Conservation (phyloP, 2,888 invertebrate species). For the Opisthograptis luteolata region DNA sequence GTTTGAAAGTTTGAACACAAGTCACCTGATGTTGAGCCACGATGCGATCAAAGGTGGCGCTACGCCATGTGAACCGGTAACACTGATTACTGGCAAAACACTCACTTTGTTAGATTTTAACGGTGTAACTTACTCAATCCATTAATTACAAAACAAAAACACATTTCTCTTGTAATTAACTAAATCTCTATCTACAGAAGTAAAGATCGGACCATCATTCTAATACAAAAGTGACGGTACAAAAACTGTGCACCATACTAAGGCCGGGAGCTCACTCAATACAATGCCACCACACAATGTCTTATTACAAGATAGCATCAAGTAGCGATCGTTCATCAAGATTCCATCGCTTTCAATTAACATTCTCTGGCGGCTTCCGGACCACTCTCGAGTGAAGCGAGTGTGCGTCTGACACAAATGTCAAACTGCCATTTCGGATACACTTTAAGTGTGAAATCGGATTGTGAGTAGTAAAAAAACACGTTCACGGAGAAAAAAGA, state of each 20-base stretch:
- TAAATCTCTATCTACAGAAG: background rate
- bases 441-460: conserved; percentile 36
- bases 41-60: too few species aligned
- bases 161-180: conserved; percentile 2
- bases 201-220: conserved; percentile 1
- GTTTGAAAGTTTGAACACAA: too few species aligned
- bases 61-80: too few species aligned
- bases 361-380: conserved; percentile 69
- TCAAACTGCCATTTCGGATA: conserved; percentile 63
- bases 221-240: conserved; percentile 7
- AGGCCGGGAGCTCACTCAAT: conserved; percentile 53
- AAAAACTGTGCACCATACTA: conserved; percentile 29
- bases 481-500: too few species aligned
- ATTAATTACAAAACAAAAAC: background rate
- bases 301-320: conserved; percentile 77
- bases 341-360: conserved; percentile 79
- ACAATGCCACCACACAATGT: conserved; percentile 69
- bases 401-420: conserved; percentile 62
- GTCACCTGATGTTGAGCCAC: too few species aligned
- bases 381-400: conserved; percentile 16
- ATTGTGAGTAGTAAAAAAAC: conserved; percentile 9
- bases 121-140: too few species aligned
- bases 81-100: too few species aligned
- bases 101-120: too few species aligned
- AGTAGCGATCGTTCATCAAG: conserved; percentile 37